Percentiles rank a stretch among this genome's conserved stretches.
These are phyloP conservation scores for Steatornis caripensis DNA, from an alignment of 2,113 vertebrate genomes.

Conservation along the genomic window DNA sequence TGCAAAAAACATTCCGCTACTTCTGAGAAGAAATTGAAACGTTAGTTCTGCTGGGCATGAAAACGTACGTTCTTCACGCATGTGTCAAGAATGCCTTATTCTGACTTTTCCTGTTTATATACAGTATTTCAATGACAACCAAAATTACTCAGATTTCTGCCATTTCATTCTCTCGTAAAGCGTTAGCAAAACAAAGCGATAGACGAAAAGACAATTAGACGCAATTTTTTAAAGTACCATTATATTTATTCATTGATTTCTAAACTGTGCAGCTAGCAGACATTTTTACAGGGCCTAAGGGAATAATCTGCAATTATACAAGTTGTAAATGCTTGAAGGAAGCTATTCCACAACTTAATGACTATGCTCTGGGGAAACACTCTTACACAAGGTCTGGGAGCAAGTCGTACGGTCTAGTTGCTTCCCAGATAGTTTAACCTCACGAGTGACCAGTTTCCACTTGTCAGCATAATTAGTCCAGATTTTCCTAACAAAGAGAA, in stretches of 20 bases:
- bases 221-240: slow-evolving; percentile 7
- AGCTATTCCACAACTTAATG: neutral
- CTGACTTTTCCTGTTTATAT: slow-evolving; percentile 66
- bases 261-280: slow-evolving; percentile 27
- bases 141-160: slow-evolving; percentile 50
- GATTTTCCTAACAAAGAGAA: neutral
- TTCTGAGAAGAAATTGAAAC: slow-evolving; percentile 42
- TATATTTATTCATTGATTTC: slow-evolving; percentile 24
- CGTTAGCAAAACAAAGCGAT: neutral
- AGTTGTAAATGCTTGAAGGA: slow-evolving; percentile 30
- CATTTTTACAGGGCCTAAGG: neutral
- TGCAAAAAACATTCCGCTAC: slow-evolving; percentile 62
- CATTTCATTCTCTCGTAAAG: slow-evolving; percentile 46
- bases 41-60: slow-evolving; percentile 41
- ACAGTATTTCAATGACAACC: slow-evolving; percentile 61
- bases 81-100: slow-evolving; percentile 72
- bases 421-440: neutral
- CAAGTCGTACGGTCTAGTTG: neutral
- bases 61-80: slow-evolving; percentile 56
- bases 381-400: neutral
- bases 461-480: neutral
- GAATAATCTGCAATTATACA: slow-evolving; percentile 16
- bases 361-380: neutral
- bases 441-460: neutral
- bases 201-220: neutral